Evolutionary conservation across 2,888 invertebrate species (phyloP).

Genomic region (Hirtodrosophila confusa): DNA sequence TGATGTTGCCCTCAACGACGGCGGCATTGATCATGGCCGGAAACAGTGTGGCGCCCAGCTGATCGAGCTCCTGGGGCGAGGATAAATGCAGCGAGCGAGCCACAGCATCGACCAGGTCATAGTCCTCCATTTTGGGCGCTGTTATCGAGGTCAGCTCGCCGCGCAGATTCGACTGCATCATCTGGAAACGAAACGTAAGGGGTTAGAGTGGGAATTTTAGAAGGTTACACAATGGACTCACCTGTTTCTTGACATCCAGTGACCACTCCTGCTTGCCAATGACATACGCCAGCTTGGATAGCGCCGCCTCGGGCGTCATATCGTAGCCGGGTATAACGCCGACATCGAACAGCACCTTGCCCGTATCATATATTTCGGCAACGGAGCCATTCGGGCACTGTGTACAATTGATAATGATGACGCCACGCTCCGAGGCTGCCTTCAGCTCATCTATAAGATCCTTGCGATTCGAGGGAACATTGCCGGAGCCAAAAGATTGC

Average conservation of each 20-base stretch:
- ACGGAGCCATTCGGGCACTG: constrained; percentile 95
- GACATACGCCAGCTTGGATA: constrained; percentile 95
- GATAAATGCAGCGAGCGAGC: constrained; percentile 86
- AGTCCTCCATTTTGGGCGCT: constrained; percentile 82
- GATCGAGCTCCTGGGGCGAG: constrained; percentile 86
- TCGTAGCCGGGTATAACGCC: constrained; percentile 83
- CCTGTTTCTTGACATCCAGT: constrained; percentile 87
- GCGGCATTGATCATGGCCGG: constrained; percentile 89
- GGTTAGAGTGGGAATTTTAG: background rate
- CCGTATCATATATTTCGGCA: constrained; percentile 92
- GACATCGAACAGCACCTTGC: constrained; percentile 86
- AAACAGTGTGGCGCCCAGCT: constrained; percentile 87
- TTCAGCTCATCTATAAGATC: constrained; percentile 91
- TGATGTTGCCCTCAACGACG: constrained; percentile 85
- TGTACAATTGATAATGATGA: constrained; percentile 95
- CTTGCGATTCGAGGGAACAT: constrained; percentile 93
- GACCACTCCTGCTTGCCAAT: constrained; percentile 90
- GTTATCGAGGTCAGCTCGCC: constrained; percentile 89
- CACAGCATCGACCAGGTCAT: constrained; percentile 87
- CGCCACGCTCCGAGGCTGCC: constrained; percentile 89
- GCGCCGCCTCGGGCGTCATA: constrained; percentile 95
- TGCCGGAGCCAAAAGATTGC: constrained; percentile 97
- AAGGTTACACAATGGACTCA: constrained; percentile 72
- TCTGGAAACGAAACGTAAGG: constrained; percentile 83
- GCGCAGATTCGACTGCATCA: constrained; percentile 91